phyloP scores from a whole-genome alignment of 2,113 vertebrate species.

The Tautogolabrus adspersus region DNA sequence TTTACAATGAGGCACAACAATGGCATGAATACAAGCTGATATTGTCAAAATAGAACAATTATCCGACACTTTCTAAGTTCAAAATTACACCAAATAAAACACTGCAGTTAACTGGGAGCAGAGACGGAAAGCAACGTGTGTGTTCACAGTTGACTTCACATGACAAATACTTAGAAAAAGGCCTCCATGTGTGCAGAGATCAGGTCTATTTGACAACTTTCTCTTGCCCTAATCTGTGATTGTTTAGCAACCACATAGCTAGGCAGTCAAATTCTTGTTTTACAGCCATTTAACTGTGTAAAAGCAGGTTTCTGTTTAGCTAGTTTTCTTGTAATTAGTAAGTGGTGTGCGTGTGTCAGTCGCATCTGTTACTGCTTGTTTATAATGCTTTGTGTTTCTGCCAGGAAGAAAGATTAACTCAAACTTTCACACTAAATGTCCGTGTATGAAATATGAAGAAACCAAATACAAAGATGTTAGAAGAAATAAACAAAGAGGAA shows the following conservation, averaged over 20 bases:
- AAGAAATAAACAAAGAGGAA: conserved; percentile 60
- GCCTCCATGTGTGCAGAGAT: conserved; percentile 59
- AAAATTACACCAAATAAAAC: conserved; percentile 54
- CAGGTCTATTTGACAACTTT: conserved; percentile 52
- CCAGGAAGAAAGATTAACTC: conserved; percentile 40
- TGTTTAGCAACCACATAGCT: conserved; percentile 54
- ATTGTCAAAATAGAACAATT: conserved; percentile 42
- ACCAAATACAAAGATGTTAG: conserved; percentile 44
- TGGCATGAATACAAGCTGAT: conserved; percentile 23
- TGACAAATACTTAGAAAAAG: conserved; percentile 35
- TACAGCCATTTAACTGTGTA: conserved; percentile 55
- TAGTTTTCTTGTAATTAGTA: conserved; percentile 35
- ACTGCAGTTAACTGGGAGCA: conserved; percentile 46
- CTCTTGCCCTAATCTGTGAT: conserved; percentile 35
- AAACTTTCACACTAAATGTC: conserved; percentile 50
- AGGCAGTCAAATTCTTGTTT: conserved; percentile 56
- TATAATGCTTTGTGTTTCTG: conserved; percentile 32
- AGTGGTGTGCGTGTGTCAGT: conserved; percentile 40
- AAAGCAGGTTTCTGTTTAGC: conserved; percentile 17
- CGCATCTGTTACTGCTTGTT: conserved; percentile 29
- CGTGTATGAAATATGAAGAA: conserved; percentile 53
- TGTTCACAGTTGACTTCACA: conserved; percentile 31
- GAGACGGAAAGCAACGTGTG: conserved; percentile 33
- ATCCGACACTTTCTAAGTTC: conserved; percentile 37
- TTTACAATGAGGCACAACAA: conserved; percentile 1